Evolutionary conservation across 2,797 vertebrate species (phyloP), one percentile per base, ranked within the genome.

Genomic region (Cichlasoma orientale): DNA sequence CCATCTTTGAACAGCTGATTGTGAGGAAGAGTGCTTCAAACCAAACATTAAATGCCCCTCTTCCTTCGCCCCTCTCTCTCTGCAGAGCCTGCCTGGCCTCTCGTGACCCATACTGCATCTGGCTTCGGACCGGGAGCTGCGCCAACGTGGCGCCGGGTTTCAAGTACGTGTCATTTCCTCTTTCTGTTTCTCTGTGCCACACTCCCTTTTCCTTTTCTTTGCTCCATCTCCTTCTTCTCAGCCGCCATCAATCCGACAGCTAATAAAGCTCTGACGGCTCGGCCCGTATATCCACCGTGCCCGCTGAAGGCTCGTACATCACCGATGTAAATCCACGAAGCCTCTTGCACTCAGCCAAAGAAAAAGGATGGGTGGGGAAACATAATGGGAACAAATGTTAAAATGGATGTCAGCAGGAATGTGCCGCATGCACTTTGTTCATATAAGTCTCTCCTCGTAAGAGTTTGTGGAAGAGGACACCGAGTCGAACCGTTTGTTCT

Each of bases 31-130:
- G 1, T 19, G 19, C 16, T 3, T 44, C 2, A 14, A 7, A 19
- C n/a, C 18, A 1, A 54, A 23, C 8, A 5, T n/a, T 36, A 56
- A 58, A 25, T 59, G 16, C 13, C 3, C 16, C 16, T 77, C 5
- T 54, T 55, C 31, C 27, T 54, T 36, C 8, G 9, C 21, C 56
- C 25, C 29, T 25, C 11, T n/a, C 11, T n/a, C 53, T 29, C 47
- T 54, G 2, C 90, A 98, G 97, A 88, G 94, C 94, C 86, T 98
- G 97, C 72, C 88, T 98, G 86, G 92, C 95, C 16, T 95, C 97
- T 16, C 95, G 92, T 53, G 97, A 98, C 88, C 97, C 97, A 0
- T 98, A 97, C 85, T 98, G 97, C 25, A 95, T 96, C 82, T 98
- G 97, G 97, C 93, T 97, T 55, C 93, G 93, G 56, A 93, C 92